Conservation (phyloP, 2,797 vertebrate genomes). For the Enteromius mattozi region DNA sequence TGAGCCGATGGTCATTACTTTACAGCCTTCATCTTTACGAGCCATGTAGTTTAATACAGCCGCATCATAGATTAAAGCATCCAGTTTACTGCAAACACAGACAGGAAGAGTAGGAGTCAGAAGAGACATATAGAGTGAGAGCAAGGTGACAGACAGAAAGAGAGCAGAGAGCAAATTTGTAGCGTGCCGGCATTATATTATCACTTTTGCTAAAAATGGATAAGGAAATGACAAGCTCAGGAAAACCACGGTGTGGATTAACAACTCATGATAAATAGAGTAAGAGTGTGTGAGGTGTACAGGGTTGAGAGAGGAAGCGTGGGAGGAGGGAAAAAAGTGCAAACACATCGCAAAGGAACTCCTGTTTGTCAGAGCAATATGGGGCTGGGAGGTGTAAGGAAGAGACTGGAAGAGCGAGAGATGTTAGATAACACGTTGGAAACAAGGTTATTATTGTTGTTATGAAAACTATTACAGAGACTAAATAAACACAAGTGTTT, state of each 20-base stretch:
- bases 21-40: conserved; percentile 94
- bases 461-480: conserved; percentile 25
- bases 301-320: conserved; percentile 19
- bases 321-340: conserved; percentile 29
- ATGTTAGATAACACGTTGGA: conserved; percentile 8
- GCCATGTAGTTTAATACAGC: conserved; percentile 96
- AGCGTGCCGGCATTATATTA: conserved; percentile 12
- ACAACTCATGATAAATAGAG: conserved; percentile 28
- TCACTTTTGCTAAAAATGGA: conserved; percentile 36
- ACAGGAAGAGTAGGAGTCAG: conserved; percentile 47
- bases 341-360: conserved; percentile 48
- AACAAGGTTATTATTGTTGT: conserved; percentile 38
- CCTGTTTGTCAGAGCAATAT: conserved; percentile 1
- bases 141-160: conserved; percentile 29
- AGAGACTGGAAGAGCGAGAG: background rate
- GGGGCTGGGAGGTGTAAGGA: conserved; percentile 41
- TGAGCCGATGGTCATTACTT: conserved; percentile 94
- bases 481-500: conserved; percentile 9
- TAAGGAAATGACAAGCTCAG: conserved; percentile 43
- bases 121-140: conserved; percentile 7
- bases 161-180: conserved; percentile 11
- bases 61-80: conserved; percentile 94
- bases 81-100: conserved; percentile 85
- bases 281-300: background rate
- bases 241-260: conserved; percentile 48